A percentile compares a stretch with the other conserved stretches of the same genome.
These are phyloP conservation scores for Calliopum simillimum DNA, from an alignment of 2,888 invertebrate genomes.

Conservation along the genomic window DNA sequence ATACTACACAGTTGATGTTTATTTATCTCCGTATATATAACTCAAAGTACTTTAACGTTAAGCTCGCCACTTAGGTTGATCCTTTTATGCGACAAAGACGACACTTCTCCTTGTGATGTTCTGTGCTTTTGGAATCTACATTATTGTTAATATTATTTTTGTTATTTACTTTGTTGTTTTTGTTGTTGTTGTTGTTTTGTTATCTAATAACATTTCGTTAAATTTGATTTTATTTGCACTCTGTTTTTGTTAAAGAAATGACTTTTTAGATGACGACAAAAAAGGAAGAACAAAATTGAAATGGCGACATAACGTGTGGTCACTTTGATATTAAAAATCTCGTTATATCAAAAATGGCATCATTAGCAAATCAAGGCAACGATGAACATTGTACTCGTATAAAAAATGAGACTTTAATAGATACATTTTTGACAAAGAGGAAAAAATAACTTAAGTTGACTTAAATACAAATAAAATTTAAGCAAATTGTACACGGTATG, in stretches of 20 bases:
- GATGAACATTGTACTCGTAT: too few species aligned
- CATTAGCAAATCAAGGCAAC: not conserved
- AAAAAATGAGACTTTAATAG: too few species aligned
- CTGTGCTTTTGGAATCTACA: not conserved
- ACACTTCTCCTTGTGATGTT: not conserved
- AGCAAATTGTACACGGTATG: too few species aligned
- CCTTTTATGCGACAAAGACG: slow-evolving; percentile 17
- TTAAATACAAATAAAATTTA: too few species aligned
- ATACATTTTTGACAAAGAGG: too few species aligned
- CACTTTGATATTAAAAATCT: not conserved
- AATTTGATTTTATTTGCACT: slow-evolving; percentile 30
- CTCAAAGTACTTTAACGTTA: slow-evolving; percentile 26
- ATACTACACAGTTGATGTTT: not conserved
- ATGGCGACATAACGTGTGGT: not conserved
- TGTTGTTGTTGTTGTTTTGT: slow-evolving; percentile 22
- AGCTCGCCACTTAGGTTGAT: slow-evolving; percentile 35
- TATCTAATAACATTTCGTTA: slow-evolving; percentile 28
- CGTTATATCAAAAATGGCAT: not conserved
- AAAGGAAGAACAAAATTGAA: not conserved
- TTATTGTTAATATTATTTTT: slow-evolving; percentile 10
- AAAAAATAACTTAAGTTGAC: too few species aligned
- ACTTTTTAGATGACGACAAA: not conserved
- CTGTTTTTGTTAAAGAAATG: not conserved
- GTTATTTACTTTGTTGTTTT: not conserved
- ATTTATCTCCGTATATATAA: slow-evolving; percentile 14